Evolutionary conservation across 2,113 vertebrate species (phyloP).

Genomic region (Peromyscus californicus): DNA sequence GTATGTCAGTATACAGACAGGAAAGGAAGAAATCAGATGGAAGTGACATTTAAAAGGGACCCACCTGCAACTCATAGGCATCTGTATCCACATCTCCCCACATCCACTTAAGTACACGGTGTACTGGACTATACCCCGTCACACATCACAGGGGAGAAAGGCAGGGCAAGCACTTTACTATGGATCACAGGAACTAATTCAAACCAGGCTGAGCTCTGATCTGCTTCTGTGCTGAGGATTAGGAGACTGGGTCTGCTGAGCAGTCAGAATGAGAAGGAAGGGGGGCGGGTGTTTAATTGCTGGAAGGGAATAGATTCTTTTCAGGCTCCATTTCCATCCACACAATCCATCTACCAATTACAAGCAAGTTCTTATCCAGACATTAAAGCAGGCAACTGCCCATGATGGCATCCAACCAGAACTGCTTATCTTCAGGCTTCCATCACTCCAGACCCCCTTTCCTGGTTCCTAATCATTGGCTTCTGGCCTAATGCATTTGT

Average conservation of each 20-base stretch:
- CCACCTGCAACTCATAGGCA: not conserved
- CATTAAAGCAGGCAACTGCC: conserved; percentile 62
- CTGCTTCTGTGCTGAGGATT: not conserved
- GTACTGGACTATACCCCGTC: not conserved
- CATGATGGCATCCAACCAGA: conserved; percentile 50
- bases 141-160: not conserved
- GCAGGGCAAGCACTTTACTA: not conserved
- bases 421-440: conserved; percentile 68
- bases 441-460: conserved; percentile 31
- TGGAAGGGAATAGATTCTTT: conserved; percentile 62
- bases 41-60: not conserved
- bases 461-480: conserved; percentile 24
- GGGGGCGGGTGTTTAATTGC: conserved; percentile 34
- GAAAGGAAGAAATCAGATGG: not conserved
- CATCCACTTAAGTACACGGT: not conserved
- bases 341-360: conserved; percentile 75
- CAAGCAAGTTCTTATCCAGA: conserved; percentile 71
- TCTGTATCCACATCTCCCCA: not conserved
- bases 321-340: conserved; percentile 67
- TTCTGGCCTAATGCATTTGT: conserved; percentile 39
- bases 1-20: rapidly evolving
- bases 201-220: not conserved
- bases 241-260: conserved; percentile 28
- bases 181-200: not conserved
- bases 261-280: not conserved